phyloP scores from a whole-genome alignment of 1,140 invertebrate genomes.

The Bradynema listronoti region DNA sequence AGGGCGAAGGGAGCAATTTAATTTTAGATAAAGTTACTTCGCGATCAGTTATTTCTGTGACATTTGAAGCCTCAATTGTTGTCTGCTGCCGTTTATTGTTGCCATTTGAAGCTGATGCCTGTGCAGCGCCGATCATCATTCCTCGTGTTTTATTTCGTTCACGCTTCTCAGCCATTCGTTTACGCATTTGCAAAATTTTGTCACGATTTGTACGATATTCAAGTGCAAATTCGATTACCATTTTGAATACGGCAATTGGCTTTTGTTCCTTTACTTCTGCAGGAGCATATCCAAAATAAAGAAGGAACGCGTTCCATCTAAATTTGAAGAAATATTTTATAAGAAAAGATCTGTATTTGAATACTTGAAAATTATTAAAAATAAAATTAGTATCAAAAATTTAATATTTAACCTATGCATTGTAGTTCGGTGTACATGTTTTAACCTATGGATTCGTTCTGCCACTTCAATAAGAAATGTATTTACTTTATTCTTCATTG shows the following conservation, averaged over 20 bases:
- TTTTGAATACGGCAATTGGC: slow-evolving; percentile 82
- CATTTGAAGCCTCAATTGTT: too few relatives aligned
- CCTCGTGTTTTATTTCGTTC: slow-evolving; percentile 92
- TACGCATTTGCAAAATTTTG: slow-evolving; percentile 78
- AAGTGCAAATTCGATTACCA: slow-evolving; percentile 93
- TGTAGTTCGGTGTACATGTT: slow-evolving; percentile 79
- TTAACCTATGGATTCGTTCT: slow-evolving; percentile 86
- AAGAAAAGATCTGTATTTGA: too few relatives aligned
- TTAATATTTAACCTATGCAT: slow-evolving; percentile 69
- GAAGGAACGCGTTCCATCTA: slow-evolving; percentile 78
- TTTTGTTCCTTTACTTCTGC: slow-evolving; percentile 77
- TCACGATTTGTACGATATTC: slow-evolving; percentile 83
- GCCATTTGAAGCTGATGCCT: slow-evolving; percentile 22
- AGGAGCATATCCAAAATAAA: slow-evolving; percentile 80
- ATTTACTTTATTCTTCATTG: slow-evolving; percentile 66
- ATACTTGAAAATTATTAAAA: too few relatives aligned
- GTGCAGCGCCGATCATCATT: slow-evolving; percentile 73
- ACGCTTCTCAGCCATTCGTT: slow-evolving; percentile 68
- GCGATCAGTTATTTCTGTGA: slow-evolving; percentile 16
- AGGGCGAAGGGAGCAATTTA: not conserved
- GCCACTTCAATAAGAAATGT: slow-evolving; percentile 93
- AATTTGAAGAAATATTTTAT: too few relatives aligned
- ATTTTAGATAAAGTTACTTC: slow-evolving; percentile 22
- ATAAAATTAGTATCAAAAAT: too few relatives aligned
- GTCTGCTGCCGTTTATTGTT: too few relatives aligned